Evolutionary conservation across 2,888 invertebrate genomes (phyloP).

Genomic region (Hydroisotoma schaefferi): DNA sequence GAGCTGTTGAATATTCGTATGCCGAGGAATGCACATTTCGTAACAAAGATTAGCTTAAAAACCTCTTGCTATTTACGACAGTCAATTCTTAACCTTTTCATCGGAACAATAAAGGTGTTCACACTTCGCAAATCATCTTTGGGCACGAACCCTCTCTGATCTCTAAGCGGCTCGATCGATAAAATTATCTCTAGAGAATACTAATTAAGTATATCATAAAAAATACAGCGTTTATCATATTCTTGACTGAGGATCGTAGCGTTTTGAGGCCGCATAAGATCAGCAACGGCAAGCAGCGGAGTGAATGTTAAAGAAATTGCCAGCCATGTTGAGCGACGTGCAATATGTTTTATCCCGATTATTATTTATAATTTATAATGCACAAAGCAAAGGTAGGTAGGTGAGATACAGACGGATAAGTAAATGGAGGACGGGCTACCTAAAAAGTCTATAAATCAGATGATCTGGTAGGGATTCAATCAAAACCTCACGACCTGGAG

Average conservation of each 20-base stretch:
- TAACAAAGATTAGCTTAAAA: too few relatives aligned
- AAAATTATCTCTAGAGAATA: constrained; percentile 16
- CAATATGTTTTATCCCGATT: constrained; percentile 9
- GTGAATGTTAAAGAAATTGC: constrained; percentile 29
- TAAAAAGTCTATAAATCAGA: constrained; percentile 43
- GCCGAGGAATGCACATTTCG: too few relatives aligned
- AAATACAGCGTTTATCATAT: not conserved
- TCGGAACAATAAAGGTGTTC: constrained; percentile 23
- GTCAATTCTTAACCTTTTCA: constrained; percentile 12
- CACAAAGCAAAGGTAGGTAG: too few relatives aligned
- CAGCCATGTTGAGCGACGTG: constrained; percentile 11
- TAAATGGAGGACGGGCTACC: constrained; percentile 34
- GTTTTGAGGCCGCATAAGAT: not conserved
- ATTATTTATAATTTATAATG: constrained; percentile 9
- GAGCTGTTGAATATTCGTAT: too few relatives aligned
- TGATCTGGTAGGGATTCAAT: constrained; percentile 44
- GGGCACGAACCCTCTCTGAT: constrained; percentile 11
- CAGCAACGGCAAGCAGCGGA: constrained; percentile 14
- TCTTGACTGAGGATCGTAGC: not conserved
- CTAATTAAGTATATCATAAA: constrained; percentile 15
- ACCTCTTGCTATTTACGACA: constrained; percentile 1
- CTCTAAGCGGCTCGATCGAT: constrained; percentile 8
- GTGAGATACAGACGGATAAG: constrained; percentile 4
- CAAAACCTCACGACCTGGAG: constrained; percentile 44
- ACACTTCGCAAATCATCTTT: constrained; percentile 29